These are phyloP conservation scores for Marmota flaviventris DNA, from an alignment of 2,113 vertebrate genomes.

Conservation along the genomic window DNA sequence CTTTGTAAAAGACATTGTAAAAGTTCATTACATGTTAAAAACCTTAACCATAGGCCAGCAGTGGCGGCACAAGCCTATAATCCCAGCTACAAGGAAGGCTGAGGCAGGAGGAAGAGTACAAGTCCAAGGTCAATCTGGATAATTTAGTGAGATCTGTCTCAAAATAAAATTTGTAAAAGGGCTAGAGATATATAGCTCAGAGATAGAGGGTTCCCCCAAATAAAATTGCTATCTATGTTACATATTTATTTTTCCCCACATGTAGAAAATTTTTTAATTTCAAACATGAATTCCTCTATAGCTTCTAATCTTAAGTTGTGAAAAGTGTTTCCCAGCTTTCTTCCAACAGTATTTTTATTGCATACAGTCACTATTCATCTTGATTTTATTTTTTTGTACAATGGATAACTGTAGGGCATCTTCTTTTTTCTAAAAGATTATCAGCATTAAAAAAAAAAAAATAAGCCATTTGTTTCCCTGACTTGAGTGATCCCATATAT, in stretches of 20 bases:
- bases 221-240: neutral
- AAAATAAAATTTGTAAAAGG: too few relatives aligned
- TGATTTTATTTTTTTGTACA: neutral
- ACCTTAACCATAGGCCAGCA: neutral
- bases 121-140: too few relatives aligned
- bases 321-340: neutral
- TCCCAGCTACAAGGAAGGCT: too few relatives aligned
- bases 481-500: neutral
- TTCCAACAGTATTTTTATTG: neutral
- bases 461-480: neutral
- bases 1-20: neutral
- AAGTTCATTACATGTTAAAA: neutral
- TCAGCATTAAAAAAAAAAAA: neutral
- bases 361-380: neutral
- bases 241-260: neutral
- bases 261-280: neutral
- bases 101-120: too few relatives aligned
- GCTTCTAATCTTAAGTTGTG: neutral
- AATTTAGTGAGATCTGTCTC: too few relatives aligned
- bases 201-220: too few relatives aligned
- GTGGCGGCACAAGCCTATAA: too few relatives aligned
- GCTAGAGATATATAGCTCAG: too few relatives aligned
- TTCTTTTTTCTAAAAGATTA: constrained; percentile 25
- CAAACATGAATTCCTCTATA: neutral
- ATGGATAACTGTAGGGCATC: neutral